phyloP scores from a whole-genome alignment of 1,140 invertebrate genomes.

The Dermatophagoides farinae region DNA sequence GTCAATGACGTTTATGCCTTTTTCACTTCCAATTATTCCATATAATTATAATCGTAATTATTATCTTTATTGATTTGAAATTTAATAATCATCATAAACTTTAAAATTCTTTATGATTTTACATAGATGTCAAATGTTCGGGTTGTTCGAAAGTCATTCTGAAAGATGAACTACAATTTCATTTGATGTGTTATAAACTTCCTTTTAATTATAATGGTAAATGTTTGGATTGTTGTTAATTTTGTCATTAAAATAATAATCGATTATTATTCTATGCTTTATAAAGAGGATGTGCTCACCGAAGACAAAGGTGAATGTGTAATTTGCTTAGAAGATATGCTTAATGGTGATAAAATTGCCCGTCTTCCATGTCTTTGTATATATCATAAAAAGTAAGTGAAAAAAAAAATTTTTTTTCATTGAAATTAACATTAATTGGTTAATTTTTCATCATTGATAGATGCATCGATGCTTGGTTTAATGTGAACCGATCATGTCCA shows the following conservation, averaged over 20 bases:
- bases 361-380: constrained; percentile 96
- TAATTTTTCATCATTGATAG: constrained; percentile 36
- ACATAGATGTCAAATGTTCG: constrained; percentile 84
- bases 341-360: constrained; percentile 82
- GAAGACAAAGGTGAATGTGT: constrained; percentile 90
- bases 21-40: background rate
- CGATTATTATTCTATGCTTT: constrained; percentile 1
- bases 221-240: constrained; percentile 27
- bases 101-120: constrained; percentile 17
- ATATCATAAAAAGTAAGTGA: constrained; percentile 82
- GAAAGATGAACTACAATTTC: constrained; percentile 93
- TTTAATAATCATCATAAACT: no score
- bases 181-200: constrained; percentile 95
- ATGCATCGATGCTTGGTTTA: constrained; percentile 92
- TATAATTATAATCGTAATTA: background rate
- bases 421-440: constrained; percentile 15
- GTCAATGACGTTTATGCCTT: background rate
- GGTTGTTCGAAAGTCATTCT: constrained; percentile 93
- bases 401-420: background rate
- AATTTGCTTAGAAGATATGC: constrained; percentile 91
- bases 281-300: constrained; percentile 76
- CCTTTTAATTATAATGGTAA: constrained; percentile 94
- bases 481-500: constrained; percentile 85
- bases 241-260: constrained; percentile 7
- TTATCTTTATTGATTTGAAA: background rate